Evolutionary conservation across 1,140 invertebrate species (phyloP), one percentile per base, ranked within the genome.

Genomic region (Eubasilissa regina): DNA sequence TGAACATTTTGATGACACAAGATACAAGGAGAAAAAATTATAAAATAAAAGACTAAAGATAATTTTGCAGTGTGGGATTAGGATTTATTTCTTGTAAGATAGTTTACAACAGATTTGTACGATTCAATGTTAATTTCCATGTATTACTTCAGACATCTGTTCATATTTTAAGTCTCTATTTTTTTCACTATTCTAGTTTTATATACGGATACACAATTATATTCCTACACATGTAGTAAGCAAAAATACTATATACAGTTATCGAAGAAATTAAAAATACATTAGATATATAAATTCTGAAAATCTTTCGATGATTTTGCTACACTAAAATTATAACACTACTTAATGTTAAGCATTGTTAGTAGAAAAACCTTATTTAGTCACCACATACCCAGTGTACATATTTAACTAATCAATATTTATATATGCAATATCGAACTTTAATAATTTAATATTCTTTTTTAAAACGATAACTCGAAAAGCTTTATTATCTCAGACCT

Each of bases 341-440:
- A 78, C 79, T 83, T 80, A 83, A 75, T 43, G 13, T 78, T 78
- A 76, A 80, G 77, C 80, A 83, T 75, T 80, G 76, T 83, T 80
- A 83, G 81, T 83, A 83, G 81, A 83, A 83, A 81, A 82, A 78
- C 66, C 79, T 79, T 80, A 83, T 80, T 79, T 80, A 83, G 44
- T 79, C 77, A 83, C 81, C 81, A 73, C 73, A 80, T 80, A 81
- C 81, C 81, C 81, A 83, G 76, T 74, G 62, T 83, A 77, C 77
- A 80, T 79, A 72, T 56, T 73, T 78, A 51, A 55, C 77, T 78
- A 78, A 51, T 35, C 45, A 48, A 48, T 66, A 77, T 73, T 60
- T 35, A 25, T 68, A 78, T 78, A 78, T 73, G 77, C 66, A 78
- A 73, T 62, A 74, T 78, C 77, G 8, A 78, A 78, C 44, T 44